phyloP scores from a whole-genome alignment of 2,888 invertebrate genomes.

The Eugnorisma glareosa region DNA sequence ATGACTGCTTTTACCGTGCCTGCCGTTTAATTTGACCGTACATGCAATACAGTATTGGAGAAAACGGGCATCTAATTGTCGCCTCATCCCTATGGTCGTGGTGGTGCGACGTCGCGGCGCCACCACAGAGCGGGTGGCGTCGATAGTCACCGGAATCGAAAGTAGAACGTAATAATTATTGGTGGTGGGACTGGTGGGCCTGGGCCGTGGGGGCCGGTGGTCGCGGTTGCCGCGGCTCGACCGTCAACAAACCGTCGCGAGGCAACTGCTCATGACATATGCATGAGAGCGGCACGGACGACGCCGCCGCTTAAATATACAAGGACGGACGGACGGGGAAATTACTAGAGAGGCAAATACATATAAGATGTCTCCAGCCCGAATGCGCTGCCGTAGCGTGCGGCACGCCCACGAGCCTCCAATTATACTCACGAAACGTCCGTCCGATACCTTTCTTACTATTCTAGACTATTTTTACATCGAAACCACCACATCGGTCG shows the following conservation, averaged over 20 bases:
- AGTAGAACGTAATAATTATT: constrained; percentile 88
- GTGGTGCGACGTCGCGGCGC: constrained; percentile 66
- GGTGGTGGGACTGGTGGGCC: constrained; percentile 76
- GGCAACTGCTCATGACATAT: constrained; percentile 91
- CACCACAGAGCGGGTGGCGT: constrained; percentile 75
- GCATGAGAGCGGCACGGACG: constrained; percentile 87
- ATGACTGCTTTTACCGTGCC: constrained; percentile 84
- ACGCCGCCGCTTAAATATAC: constrained; percentile 87
- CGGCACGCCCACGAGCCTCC: constrained; percentile 80
- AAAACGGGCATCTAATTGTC: constrained; percentile 85
- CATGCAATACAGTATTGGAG: constrained; percentile 84
- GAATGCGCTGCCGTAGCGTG: constrained; percentile 79
- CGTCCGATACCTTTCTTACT: constrained; percentile 79
- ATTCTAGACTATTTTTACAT: constrained; percentile 83
- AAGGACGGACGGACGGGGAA: constrained; percentile 87
- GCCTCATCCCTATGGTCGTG: constrained; percentile 84
- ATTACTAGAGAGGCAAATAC: constrained; percentile 88
- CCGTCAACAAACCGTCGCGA: constrained; percentile 90
- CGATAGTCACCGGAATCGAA: constrained; percentile 86
- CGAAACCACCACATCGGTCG: constrained; percentile 75
- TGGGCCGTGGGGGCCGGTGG: constrained; percentile 79
- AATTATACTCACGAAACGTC: constrained; percentile 87
- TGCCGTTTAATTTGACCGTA: constrained; percentile 86
- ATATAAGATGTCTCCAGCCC: constrained; percentile 85
- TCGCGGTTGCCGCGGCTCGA: constrained; percentile 86